Percentiles rank a stretch among this genome's conserved stretches.
Conservation (phyloP, 2,888 invertebrate genomes). For the Nudaria mundana region DNA sequence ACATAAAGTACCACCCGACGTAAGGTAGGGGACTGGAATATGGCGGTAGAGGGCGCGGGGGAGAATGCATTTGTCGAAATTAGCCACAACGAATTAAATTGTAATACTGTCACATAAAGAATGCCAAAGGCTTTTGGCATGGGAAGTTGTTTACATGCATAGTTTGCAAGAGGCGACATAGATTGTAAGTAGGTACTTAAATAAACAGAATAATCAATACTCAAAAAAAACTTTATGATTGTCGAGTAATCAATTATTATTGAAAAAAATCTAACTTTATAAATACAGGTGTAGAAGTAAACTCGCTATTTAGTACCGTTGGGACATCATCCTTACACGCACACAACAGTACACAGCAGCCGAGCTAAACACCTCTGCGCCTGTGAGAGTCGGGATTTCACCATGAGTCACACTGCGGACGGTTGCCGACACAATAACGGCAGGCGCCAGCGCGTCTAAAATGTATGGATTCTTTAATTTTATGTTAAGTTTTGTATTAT, state of each 20-base stretch:
- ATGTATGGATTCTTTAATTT: neutral
- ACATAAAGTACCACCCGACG: slow-evolving; percentile 63
- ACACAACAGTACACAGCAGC: slow-evolving; percentile 19
- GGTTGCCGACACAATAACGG: slow-evolving; percentile 33
- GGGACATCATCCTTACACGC: slow-evolving; percentile 13
- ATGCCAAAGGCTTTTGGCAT: too few species aligned
- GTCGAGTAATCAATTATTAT: too few species aligned
- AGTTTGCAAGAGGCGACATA: too few species aligned
- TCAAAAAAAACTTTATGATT: too few species aligned
- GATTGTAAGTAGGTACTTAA: too few species aligned
- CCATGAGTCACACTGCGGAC: slow-evolving; percentile 66
- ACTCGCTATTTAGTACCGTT: slow-evolving; percentile 10
- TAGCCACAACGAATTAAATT: too few species aligned
- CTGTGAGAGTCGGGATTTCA: slow-evolving; percentile 59
- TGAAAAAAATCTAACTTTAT: too few species aligned
- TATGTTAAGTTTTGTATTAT: too few species aligned
- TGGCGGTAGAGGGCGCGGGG: slow-evolving; percentile 24
- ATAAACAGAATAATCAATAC: too few species aligned
- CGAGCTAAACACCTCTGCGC: slow-evolving; percentile 29
- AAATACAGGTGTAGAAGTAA: neutral
- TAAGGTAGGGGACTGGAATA: slow-evolving; percentile 19
- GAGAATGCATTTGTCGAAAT: neutral
- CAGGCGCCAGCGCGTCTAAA: slow-evolving; percentile 36
- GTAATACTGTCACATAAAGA: too few species aligned
- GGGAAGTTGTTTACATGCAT: too few species aligned